Evolutionary conservation across 2,113 vertebrate species (phyloP).

Genomic region (Sceloporus tristichus): DNA sequence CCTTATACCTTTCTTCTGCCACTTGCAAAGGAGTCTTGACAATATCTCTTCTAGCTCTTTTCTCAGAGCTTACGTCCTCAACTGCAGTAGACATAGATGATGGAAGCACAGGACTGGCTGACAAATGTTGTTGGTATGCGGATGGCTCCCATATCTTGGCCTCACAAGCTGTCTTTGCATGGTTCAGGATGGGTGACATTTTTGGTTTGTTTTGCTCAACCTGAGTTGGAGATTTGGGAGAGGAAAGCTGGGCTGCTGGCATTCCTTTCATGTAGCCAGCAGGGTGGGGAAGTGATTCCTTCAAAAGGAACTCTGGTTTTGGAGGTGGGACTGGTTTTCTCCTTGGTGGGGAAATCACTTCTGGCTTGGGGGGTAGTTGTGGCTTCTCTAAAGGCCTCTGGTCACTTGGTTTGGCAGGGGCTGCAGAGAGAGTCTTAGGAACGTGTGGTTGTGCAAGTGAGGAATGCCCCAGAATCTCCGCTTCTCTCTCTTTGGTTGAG

Average conservation of each 20-base stretch:
- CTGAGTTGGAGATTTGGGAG: slow-evolving; percentile 39
- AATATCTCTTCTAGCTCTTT: slow-evolving; percentile 37
- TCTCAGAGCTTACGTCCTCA: slow-evolving; percentile 38
- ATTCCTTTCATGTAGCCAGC: slow-evolving; percentile 49
- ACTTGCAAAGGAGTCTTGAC: slow-evolving; percentile 65
- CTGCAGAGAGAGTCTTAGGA: slow-evolving; percentile 44
- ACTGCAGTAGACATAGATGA: slow-evolving; percentile 23
- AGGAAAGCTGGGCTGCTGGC: slow-evolving; percentile 29
- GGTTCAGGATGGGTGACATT: background rate
- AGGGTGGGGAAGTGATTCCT: slow-evolving; percentile 40
- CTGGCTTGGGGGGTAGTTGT: slow-evolving; percentile 76
- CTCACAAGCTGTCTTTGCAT: background rate
- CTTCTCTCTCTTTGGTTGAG: slow-evolving; percentile 60
- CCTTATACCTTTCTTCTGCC: slow-evolving; percentile 67
- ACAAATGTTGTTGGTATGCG: background rate
- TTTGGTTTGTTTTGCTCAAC: slow-evolving; percentile 42
- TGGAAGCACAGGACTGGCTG: slow-evolving; percentile 26
- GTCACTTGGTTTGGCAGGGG: slow-evolving; percentile 62
- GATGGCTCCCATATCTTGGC: background rate
- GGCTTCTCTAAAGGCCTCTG: slow-evolving; percentile 72
- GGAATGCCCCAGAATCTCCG: slow-evolving; percentile 72
- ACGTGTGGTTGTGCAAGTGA: slow-evolving; percentile 54
- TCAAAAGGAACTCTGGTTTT: slow-evolving; percentile 73
- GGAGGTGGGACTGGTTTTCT: slow-evolving; percentile 76
- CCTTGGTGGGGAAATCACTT: slow-evolving; percentile 59